phyloP scores from a whole-genome alignment of 2,797 vertebrate genomes.

The Channa striata region DNA sequence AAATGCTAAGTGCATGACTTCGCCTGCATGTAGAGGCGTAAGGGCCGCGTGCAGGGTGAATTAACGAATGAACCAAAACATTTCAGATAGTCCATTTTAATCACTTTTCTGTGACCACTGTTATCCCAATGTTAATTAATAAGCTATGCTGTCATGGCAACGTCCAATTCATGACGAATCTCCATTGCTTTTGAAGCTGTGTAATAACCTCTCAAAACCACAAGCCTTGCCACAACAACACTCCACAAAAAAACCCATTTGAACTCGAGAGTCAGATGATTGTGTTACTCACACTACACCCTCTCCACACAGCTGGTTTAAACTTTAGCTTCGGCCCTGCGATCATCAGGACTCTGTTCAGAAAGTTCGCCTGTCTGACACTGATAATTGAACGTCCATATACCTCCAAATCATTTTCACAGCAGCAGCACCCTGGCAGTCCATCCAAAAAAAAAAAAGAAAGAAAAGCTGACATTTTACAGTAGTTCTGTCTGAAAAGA shows the following conservation, averaged over 20 bases:
- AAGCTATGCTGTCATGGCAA: conserved; percentile 43
- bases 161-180: conserved; percentile 7
- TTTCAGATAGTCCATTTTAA: conserved; percentile 10
- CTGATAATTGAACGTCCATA: neutral
- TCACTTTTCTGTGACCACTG: neutral
- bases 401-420: conserved; percentile 1
- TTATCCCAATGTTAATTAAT: conserved; percentile 29
- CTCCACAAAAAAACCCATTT: conserved; percentile 12
- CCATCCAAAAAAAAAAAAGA: neutral
- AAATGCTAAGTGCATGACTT: neutral
- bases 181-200: conserved; percentile 2
- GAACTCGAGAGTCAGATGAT: conserved; percentile 33
- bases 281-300: conserved; percentile 27
- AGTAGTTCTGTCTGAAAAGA: neutral
- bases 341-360: conserved; percentile 12
- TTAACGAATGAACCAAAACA: neutral
- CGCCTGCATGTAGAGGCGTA: neutral
- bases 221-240: neutral
- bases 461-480: neutral
- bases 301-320: conserved; percentile 44
- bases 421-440: no score
- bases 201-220: conserved; percentile 27
- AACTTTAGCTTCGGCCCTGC: conserved; percentile 5
- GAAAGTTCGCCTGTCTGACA: conserved; percentile 8
- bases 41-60: neutral